Evolutionary conservation across 1,140 invertebrate species (phyloP).

Genomic region (Portunus trituberculatus): DNA sequence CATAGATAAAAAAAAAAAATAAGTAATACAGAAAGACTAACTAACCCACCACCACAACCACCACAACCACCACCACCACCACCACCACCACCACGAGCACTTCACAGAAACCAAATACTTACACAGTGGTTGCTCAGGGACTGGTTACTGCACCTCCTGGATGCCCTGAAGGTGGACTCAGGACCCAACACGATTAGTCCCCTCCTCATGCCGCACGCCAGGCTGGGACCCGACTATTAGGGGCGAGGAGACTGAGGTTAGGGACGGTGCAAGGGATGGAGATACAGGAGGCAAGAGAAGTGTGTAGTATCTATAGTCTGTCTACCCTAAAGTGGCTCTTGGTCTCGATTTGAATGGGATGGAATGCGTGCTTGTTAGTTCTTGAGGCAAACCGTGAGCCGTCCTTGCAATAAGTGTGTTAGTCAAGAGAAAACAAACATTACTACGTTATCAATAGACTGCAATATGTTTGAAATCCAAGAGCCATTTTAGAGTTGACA

Average conservation of each 20-base stretch:
- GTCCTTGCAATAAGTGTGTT: no score
- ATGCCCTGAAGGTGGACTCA: slow-evolving; percentile 59
- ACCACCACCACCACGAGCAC: neutral
- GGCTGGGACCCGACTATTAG: slow-evolving; percentile 10
- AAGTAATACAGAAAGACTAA: neutral
- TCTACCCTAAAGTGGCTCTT: no score
- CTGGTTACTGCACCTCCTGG: neutral
- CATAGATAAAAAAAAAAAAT: neutral
- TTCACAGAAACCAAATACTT: neutral
- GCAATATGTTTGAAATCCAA: no score
- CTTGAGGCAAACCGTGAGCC: no score
- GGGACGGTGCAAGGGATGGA: neutral
- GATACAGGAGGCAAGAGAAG: no score
- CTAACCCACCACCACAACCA: no score
- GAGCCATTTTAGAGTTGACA: no score
- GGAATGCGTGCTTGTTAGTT: no score
- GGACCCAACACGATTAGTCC: slow-evolving; percentile 50
- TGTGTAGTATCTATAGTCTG: no score
- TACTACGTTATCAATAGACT: no score
- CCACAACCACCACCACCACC: neutral
- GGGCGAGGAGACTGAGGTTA: neutral
- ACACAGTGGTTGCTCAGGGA: neutral
- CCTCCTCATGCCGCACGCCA: slow-evolving; percentile 42
- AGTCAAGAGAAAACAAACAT: no score
- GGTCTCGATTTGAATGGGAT: no score